phyloP scores from a whole-genome alignment of 2,888 invertebrate genomes.

The Hedya salicella region DNA sequence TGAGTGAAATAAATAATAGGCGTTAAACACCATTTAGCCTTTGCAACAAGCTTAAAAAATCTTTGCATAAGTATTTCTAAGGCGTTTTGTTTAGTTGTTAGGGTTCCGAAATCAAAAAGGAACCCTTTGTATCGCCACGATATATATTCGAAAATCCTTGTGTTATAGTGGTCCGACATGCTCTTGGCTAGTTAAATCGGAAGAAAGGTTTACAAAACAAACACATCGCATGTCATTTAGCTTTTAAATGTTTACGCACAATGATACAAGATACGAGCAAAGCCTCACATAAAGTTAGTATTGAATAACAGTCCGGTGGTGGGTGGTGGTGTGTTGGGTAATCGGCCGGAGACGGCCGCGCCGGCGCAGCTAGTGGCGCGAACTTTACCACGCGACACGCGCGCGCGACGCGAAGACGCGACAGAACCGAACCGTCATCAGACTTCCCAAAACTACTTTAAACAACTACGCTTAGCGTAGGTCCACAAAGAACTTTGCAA shows the following conservation, averaged over 20 bases:
- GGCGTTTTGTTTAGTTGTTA: too few relatives aligned
- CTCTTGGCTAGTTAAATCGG: too few relatives aligned
- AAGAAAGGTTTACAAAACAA: too few relatives aligned
- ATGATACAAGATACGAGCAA: not conserved
- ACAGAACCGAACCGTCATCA: slow-evolving; percentile 1
- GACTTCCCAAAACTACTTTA: slow-evolving; percentile 2
- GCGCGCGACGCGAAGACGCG: slow-evolving; percentile 34
- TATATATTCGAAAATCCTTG: too few relatives aligned
- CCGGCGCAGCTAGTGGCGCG: slow-evolving; percentile 42
- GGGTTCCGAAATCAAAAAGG: too few relatives aligned
- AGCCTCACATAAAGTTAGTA: slow-evolving; percentile 31
- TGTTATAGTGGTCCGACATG: too few relatives aligned
- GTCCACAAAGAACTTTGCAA: slow-evolving; percentile 17
- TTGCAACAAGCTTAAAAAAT: too few relatives aligned
- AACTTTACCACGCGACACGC: slow-evolving; percentile 31
- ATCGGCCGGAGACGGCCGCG: slow-evolving; percentile 44
- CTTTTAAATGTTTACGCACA: slow-evolving; percentile 1
- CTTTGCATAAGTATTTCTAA: too few relatives aligned
- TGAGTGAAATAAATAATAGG: too few relatives aligned
- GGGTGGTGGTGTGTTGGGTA: slow-evolving; percentile 51
- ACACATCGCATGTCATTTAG: too few relatives aligned
- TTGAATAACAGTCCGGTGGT: slow-evolving; percentile 51
- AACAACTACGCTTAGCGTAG: slow-evolving; percentile 1
- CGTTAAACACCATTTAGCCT: too few relatives aligned
- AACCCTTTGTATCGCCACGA: too few relatives aligned